Base-by-base conservation (phyloP, 1,140 invertebrate genomes). In the Diprion similis region DNA sequence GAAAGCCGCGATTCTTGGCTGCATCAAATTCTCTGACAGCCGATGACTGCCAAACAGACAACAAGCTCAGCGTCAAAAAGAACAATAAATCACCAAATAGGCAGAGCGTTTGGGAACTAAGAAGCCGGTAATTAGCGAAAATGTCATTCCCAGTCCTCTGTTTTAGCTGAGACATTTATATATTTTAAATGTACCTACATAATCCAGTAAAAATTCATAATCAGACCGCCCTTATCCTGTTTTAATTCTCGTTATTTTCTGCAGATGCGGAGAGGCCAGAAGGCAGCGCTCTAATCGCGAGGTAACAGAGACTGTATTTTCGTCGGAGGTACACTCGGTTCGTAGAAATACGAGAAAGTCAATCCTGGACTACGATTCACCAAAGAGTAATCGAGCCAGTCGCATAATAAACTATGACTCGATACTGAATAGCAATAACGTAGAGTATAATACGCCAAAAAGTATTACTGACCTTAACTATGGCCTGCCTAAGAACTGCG, bases 1-100 rank as follows among this genome's bases (percentile, higher is more conserved):
- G 94, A 78, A 95, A 94, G 84, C 89, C 92, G 76, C 89, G 92
- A 66, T 92, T 91, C 81, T 89, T 89, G 76, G 89, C 90, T 13
- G 88, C 89, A 17, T 90, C 89, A 73, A 90, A 89, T 78, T 90
- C 89, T 6, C 85, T 89, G 70, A 85, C 88, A 75, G 85, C 84
- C 73, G 84, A 87, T 74, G 84, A 83, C 69, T 84, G 84, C 77
- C 86, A 88, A 76, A 82, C 84, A 66, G 90, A 91, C 75, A 89
- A 89, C 77, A 88, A 88, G 77, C 77, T 88, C 78, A 85, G 84
- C 9, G 77, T 84, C 73, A 90, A 90, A 80, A 90, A 89, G 77
- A 87, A 86, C 76, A 90, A 90, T 75, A 91, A 90, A 82, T 91
- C 90, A 59, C 90, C 90, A 45, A 88, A 86, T 74, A 88, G 87